phyloP scores from a whole-genome alignment of 2,113 vertebrate species.

The Poeciliopsis retropinna region DNA sequence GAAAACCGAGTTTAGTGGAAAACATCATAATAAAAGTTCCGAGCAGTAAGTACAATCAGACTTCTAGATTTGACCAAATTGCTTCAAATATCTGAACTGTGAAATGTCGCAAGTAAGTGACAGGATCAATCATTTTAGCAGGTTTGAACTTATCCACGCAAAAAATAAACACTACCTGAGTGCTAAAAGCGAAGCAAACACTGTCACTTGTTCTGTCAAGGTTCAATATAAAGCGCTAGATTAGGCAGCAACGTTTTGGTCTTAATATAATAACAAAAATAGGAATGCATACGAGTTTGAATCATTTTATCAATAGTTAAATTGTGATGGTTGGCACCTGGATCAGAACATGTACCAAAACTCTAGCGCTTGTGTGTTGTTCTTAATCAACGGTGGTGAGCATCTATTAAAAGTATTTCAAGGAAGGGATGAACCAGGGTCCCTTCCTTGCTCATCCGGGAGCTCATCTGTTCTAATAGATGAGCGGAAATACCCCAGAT shows the following conservation, averaged over 20 bases:
- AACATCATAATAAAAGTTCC: background rate
- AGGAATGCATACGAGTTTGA: no score
- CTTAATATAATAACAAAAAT: no score
- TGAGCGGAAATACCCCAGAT: no score
- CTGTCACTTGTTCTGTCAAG: background rate
- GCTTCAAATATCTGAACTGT: background rate
- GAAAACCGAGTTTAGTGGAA: background rate
- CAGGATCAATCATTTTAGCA: background rate
- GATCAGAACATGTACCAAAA: background rate
- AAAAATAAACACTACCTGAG: background rate
- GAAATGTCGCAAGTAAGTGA: background rate
- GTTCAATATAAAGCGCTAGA: no score
- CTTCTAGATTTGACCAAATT: background rate
- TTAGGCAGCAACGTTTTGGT: no score
- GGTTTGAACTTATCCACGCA: background rate
- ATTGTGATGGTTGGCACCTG: no score
- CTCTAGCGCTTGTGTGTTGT: background rate
- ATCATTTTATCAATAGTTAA: no score
- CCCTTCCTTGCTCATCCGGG: no score
- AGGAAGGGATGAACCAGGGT: background rate
- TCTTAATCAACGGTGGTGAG: background rate
- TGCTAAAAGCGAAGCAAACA: background rate
- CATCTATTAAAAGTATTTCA: background rate
- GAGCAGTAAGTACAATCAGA: no score
- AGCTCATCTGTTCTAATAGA: no score